Conservation (phyloP, 2,888 invertebrate genomes). For the Aphodius sticticus region DNA sequence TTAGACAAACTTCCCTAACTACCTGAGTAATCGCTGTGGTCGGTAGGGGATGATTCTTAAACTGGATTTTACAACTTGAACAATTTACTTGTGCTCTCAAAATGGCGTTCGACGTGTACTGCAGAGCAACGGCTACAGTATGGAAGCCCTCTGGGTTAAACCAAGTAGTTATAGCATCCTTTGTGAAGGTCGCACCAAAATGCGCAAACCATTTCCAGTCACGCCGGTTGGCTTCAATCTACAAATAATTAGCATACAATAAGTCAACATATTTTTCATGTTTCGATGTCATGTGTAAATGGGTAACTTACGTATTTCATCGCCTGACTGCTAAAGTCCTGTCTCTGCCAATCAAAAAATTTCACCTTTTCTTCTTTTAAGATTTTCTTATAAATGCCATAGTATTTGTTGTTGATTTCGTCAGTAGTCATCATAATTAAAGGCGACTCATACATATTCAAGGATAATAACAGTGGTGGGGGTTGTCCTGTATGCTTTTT, state of each 20-base stretch:
- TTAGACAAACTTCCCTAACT: too few species aligned
- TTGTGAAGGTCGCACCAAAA: constrained; percentile 64
- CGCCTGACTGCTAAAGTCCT: neutral
- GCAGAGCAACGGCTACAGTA: constrained; percentile 71
- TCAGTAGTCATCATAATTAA: constrained; percentile 7
- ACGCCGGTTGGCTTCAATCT: neutral
- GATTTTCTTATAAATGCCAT: neutral
- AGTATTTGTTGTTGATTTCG: constrained; percentile 11
- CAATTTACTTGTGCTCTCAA: constrained; percentile 49
- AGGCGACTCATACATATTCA: constrained; percentile 6
- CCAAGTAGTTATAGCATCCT: constrained; percentile 66
- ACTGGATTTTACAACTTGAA: constrained; percentile 52
- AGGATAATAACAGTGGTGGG: neutral
- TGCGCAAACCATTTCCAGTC: constrained; percentile 46
- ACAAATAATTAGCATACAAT: neutral
- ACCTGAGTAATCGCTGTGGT: constrained; percentile 55
- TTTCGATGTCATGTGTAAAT: neutral
- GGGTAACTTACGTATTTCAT: neutral
- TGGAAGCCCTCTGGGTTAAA: constrained; percentile 82
- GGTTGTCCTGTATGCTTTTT: neutral
- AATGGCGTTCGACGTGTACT: constrained; percentile 69
- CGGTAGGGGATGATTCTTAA: constrained; percentile 75
- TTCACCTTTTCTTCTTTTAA: neutral
- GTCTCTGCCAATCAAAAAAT: constrained; percentile 10
- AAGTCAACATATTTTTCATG: neutral